Conservation (phyloP, 2,888 invertebrate genomes). For the Glyphotaelius pellucidus region DNA sequence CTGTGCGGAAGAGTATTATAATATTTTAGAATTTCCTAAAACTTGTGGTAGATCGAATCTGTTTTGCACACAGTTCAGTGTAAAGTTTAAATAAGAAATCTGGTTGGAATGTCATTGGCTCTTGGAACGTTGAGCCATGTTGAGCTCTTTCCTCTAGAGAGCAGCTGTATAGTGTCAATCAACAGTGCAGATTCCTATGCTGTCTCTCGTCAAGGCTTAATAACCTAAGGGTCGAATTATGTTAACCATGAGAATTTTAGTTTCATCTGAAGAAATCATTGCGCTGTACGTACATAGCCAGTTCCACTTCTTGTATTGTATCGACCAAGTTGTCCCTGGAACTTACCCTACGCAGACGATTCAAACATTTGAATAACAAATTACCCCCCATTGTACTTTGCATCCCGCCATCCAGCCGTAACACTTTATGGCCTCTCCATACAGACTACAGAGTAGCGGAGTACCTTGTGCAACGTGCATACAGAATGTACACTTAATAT, state of each 20-base stretch:
- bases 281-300: too few species aligned
- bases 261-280: too few species aligned
- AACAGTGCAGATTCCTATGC: too few species aligned
- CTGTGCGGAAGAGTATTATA: too few species aligned
- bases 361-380: constrained; percentile 25
- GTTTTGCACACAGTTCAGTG: neutral
- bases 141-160: neutral
- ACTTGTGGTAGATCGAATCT: neutral
- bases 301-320: neutral
- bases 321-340: neutral
- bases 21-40: neutral
- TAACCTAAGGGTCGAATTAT: too few species aligned
- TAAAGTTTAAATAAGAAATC: neutral
- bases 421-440: neutral
- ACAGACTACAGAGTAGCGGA: neutral
- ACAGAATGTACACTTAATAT: neutral
- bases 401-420: neutral
- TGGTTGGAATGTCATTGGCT: neutral
- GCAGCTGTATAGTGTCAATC: too few species aligned
- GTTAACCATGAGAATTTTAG: too few species aligned
- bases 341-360: neutral
- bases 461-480: neutral
- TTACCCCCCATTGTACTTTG: neutral
- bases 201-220: too few species aligned
- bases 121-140: neutral